Conservation (phyloP, 2,888 invertebrate species). For the Caradrina kadenii region DNA sequence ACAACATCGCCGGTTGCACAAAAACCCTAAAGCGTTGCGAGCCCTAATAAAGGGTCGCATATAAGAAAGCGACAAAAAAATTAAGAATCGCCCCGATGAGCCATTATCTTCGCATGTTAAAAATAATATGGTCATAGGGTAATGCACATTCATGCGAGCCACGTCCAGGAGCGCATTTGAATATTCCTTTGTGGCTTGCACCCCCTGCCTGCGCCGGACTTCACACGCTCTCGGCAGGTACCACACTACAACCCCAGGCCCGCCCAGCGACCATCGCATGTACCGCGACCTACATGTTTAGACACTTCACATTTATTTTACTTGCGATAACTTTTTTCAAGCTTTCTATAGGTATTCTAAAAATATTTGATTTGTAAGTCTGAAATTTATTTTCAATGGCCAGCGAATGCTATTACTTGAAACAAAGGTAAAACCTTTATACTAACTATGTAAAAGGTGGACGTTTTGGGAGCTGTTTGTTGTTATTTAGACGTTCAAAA, state of each 20-base stretch:
- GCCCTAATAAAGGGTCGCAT: constrained; percentile 84
- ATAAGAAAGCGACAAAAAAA: constrained; percentile 88
- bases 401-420: neutral
- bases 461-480: neutral
- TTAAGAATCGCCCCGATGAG: constrained; percentile 90
- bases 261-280: constrained; percentile 59
- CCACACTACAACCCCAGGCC: constrained; percentile 64
- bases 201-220: constrained; percentile 87
- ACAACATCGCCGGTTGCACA: constrained; percentile 84
- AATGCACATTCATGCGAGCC: constrained; percentile 88
- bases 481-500: neutral
- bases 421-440: too few species aligned
- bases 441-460: neutral
- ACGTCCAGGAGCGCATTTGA: constrained; percentile 90
- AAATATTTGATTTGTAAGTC: neutral
- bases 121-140: constrained; percentile 91
- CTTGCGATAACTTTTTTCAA: neutral
- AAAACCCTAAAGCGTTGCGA: constrained; percentile 88
- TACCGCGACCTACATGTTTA: constrained; percentile 61
- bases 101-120: constrained; percentile 89
- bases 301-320: constrained; percentile 44
- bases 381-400: neutral
- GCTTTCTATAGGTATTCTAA: neutral
- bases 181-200: constrained; percentile 81
- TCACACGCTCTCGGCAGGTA: constrained; percentile 87